Conservation (phyloP, 2,113 vertebrate genomes). For the Phrynosoma blainvillii region DNA sequence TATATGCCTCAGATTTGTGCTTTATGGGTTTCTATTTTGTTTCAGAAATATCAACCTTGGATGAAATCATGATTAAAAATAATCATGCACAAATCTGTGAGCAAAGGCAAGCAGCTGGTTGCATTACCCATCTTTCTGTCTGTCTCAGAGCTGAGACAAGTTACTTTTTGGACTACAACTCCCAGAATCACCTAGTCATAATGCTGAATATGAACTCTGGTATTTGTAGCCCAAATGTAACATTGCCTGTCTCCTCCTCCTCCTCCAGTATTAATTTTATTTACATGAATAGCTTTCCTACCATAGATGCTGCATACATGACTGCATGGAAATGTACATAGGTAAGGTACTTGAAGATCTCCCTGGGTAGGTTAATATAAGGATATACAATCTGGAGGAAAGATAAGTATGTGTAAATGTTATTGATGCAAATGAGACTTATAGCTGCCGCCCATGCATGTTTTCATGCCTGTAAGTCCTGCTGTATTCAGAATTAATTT, state of each 20-base stretch:
- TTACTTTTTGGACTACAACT: too few species aligned
- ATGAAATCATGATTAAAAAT: constrained; percentile 53
- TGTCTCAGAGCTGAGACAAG: not conserved
- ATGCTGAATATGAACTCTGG: too few species aligned
- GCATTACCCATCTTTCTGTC: not conserved
- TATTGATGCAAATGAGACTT: too few species aligned
- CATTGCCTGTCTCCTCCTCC: too few species aligned
- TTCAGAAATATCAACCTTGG: constrained; percentile 58
- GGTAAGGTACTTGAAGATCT: not conserved
- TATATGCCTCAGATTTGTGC: constrained; percentile 53
- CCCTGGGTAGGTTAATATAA: not conserved
- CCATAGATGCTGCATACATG: not conserved
- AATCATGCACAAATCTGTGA: constrained; percentile 49
- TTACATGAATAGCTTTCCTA: not conserved
- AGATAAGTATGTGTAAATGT: too few species aligned
- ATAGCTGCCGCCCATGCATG: too few species aligned
- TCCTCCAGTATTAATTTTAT: not conserved
- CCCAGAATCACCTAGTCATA: too few species aligned
- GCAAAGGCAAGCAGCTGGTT: not conserved
- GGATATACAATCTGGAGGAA: too few species aligned
- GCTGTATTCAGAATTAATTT: too few species aligned
- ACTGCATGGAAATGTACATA: not conserved
- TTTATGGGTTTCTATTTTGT: constrained; percentile 58
- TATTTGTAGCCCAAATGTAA: too few species aligned
- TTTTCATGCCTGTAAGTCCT: too few species aligned